Base-by-base conservation (phyloP, 2,888 invertebrate genomes). In the Operophtera brumata region DNA sequence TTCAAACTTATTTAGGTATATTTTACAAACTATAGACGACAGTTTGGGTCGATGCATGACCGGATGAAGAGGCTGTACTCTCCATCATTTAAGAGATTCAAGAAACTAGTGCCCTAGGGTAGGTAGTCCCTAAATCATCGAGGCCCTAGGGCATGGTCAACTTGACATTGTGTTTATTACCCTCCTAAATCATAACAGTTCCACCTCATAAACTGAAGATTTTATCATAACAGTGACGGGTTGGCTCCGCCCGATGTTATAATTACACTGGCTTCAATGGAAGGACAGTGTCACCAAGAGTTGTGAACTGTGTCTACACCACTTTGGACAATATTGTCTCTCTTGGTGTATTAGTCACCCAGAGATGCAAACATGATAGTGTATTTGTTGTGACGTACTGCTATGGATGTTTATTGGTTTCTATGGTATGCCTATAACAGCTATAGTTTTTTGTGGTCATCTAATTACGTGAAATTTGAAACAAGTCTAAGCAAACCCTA, bases 101-200 rank as follows among this genome's bases (percentile, higher is more conserved):
- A 6, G 32, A 30, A 32, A 40, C 28, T 25, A 32, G 40, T 47
- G 32, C 34, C 1, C 50, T 45, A 45, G 40, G 26, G 40, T 45
- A 45, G 9, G 7, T 9, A 13, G 14, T 13, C 14, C 13, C 43
- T 55, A 25, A 46, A 55, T 47, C 43, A 56, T 39, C 2, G 6
- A 25, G 5, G 34, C 43, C 48, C 45, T 48, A 48, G 52, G 26
- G 25, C 47, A 47, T 26, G 45, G 47, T 28, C 44, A 7, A 30
- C 14, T 32, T 20, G 40, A 42, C 26, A 47, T 39, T 44, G 44
- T 40, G 25, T 56, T 57, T 45, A 57, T 45, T 44, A 48, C 52
- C n/a, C 25, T 39, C 6, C 41, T 57, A 52, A 48, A 57, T 52
- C 48, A 57, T 43, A 56, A 28, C 36, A 28, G 43, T 34, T 47